Base-by-base conservation (phyloP, 30 jellyfish, hydroid and myxozoan species). In the Hydra vulgaris region DNA sequence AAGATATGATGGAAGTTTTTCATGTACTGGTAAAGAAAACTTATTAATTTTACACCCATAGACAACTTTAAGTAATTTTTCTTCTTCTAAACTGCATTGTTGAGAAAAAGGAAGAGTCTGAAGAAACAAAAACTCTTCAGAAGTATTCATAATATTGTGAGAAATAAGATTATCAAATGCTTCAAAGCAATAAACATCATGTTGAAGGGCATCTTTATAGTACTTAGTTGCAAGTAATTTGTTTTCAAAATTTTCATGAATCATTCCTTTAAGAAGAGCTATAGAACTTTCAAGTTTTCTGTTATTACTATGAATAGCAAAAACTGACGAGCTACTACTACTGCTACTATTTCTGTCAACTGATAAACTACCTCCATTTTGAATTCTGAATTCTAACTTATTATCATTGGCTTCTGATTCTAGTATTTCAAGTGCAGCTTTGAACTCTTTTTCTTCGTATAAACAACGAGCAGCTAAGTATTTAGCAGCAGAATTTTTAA, bases 141-240 rank as follows among this genome's bases (percentile, higher is more conserved):
- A 82, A 22, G 94, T 79, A 53, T 94, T 79, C 84, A 91, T 79
- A 69, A 78, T 79, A 67, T 74, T 56, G 74, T 91, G 95, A 17
- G 97, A 80, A 7, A 88, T 84, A 17, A 91, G 86, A 22, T 74
- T 74, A 71, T 91, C 95, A 70, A 91, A 83, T 1, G 97, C 97
- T 61, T 91, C 97, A 86, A 82, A 91, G 73, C 97, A 91, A 61
- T 82, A 91, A 53, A 91, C 95, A 82, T 91, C 97, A 23, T 74
- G 84, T 66, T 76, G 83, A 22, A 91, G 73, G 25, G 97, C 95
- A 25, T 91, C 95, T 70, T 91, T 91, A 81, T 73, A 91, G 15
- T 95, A 90, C 16, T 91, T 94, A 3, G 78, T 85, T 15, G 97
- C 97, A n/a, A 85, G 70, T 20, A 79, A 84, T 56, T 79, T 79